Conservation (phyloP, 2,113 vertebrate species). For the Sorex araneus region DNA sequence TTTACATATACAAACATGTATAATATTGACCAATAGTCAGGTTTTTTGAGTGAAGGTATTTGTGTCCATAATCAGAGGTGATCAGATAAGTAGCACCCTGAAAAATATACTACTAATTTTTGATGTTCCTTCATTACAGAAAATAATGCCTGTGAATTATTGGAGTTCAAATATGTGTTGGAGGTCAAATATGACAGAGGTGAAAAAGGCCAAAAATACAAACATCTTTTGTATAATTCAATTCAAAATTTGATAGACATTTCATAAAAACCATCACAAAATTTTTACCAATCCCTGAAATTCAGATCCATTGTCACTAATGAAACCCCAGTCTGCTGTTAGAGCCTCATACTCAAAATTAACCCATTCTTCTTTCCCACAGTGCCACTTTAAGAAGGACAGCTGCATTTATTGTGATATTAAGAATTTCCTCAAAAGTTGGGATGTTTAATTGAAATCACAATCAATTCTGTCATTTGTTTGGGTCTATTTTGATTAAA, state of each 20-base stretch:
- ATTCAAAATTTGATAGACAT: background rate
- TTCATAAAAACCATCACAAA: background rate
- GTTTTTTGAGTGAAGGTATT: background rate
- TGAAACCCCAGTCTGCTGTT: background rate
- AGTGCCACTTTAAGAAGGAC: background rate
- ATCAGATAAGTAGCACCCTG: background rate
- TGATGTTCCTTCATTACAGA: background rate
- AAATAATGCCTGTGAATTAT: background rate
- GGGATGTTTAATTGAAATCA: slow-evolving; percentile 41
- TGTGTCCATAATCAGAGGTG: background rate
- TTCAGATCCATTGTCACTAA: slow-evolving; percentile 7
- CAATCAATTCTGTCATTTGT: background rate
- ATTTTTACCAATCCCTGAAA: background rate
- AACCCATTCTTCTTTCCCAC: background rate
- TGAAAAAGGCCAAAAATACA: background rate
- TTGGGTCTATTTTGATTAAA: slow-evolving; percentile 29
- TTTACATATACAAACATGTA: background rate
- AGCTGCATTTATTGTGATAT: background rate
- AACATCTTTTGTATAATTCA: background rate
- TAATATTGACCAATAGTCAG: background rate
- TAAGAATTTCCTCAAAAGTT: background rate
- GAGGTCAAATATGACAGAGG: background rate
- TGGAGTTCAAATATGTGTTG: background rate
- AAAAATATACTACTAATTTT: background rate
- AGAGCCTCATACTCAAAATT: background rate